Percentiles rank a stretch among this genome's conserved stretches.
phyloP scores from a whole-genome alignment of 2,797 vertebrate species.

The Fringilla coelebs region DNA sequence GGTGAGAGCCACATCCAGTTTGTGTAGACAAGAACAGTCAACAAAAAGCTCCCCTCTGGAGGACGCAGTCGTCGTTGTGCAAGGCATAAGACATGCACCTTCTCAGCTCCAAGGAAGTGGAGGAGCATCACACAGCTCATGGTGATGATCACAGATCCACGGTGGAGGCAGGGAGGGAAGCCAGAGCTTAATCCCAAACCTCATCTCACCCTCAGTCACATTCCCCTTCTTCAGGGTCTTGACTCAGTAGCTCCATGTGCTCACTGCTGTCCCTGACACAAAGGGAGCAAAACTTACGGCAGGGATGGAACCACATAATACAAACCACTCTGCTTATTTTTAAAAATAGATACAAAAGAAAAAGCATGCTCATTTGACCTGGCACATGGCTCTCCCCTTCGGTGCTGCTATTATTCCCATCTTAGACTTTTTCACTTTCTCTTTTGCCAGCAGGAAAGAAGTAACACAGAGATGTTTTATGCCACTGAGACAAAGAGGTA shows the following conservation, averaged over 20 bases:
- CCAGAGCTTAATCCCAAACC: neutral
- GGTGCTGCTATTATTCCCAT: conserved; percentile 13
- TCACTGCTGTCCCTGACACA: neutral
- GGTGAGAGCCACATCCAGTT: neutral
- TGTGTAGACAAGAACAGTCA: neutral
- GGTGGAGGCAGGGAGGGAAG: neutral
- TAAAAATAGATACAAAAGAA: neutral
- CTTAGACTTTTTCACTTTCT: conserved; percentile 27
- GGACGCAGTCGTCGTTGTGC: fast-evolving
- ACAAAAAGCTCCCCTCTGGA: neutral
- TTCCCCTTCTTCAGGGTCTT: neutral
- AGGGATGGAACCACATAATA: neutral
- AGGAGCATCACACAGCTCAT: neutral
- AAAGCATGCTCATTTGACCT: neutral
- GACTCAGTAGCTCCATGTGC: fast-evolving
- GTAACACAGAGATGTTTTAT: conserved; percentile 72
- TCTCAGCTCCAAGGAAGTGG: neutral
- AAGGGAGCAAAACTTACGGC: neutral
- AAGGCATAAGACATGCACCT: neutral
- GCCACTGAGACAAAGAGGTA: conserved; percentile 73
- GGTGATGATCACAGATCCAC: neutral
- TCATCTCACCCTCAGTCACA: neutral
- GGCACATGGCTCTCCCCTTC: neutral
- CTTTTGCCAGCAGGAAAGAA: conserved; percentile 61
- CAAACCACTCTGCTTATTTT: neutral